Percentiles rank a stretch among this genome's conserved stretches.
These are phyloP conservation scores for Eupelmus urozonus DNA, from an alignment of 2,888 invertebrate species.

Conservation along the genomic window DNA sequence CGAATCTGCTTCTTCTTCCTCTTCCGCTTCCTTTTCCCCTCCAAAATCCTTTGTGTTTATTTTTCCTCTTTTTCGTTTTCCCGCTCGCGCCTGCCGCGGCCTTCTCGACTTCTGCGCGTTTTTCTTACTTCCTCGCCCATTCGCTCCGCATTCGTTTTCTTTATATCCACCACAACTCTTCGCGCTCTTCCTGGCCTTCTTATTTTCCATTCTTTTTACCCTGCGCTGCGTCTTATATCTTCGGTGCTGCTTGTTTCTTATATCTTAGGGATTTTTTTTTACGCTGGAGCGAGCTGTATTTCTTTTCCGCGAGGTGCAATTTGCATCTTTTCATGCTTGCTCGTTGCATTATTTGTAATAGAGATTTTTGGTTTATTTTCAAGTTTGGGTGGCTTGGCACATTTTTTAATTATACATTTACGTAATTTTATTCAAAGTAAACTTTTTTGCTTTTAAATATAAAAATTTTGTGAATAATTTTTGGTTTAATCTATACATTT, in stretches of 20 bases:
- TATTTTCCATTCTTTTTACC: slow-evolving; percentile 27
- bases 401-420: too few relatives aligned
- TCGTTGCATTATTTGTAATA: slow-evolving; percentile 30
- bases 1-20: slow-evolving; percentile 23
- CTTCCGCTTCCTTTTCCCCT: slow-evolving; percentile 10
- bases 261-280: slow-evolving; percentile 7
- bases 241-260: slow-evolving; percentile 4
- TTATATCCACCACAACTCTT: slow-evolving; percentile 56
- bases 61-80: slow-evolving; percentile 27
- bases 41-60: slow-evolving; percentile 55
- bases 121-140: slow-evolving; percentile 57
- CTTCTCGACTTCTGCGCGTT: slow-evolving; percentile 54
- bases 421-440: too few relatives aligned
- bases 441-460: too few relatives aligned
- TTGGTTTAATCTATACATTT: too few relatives aligned
- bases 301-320: slow-evolving; percentile 37
- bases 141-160: slow-evolving; percentile 58
- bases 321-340: slow-evolving; percentile 50
- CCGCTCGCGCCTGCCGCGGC: slow-evolving; percentile 2
- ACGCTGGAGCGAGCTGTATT: slow-evolving; percentile 5
- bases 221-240: slow-evolving; percentile 24
- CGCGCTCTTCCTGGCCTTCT: slow-evolving; percentile 24
- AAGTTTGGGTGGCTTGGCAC: too few relatives aligned
- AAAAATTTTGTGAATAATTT: too few relatives aligned
- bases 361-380: background rate